Base-by-base conservation (phyloP, 2,888 invertebrate genomes). In the Lissonota sp. region DNA sequence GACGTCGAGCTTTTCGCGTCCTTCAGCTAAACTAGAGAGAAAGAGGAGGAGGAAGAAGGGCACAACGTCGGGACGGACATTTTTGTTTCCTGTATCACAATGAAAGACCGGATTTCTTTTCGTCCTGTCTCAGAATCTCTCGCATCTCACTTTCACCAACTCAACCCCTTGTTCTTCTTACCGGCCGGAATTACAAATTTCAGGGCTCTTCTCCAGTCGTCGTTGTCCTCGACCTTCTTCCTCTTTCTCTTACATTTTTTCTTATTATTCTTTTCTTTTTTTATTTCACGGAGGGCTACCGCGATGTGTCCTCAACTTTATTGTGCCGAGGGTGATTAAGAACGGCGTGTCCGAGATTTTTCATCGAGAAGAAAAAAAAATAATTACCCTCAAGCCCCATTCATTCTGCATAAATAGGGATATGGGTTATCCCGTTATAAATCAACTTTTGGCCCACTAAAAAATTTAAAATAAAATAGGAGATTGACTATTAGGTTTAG, bases 131-230 rank as follows among this genome's bases (percentile, higher is more conserved):
- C 53, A 72, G 83, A 75, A 64, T 58, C 64, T 74, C 58, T 40
- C 46, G 44, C 49, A 49, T 62, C 57, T 74, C 72, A 7, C 74
- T 71, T 51, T 44, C 70, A 16, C 63, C 62, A 62, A 69, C 66
- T 66, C 67, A 73, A 75, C 85, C 85, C 85, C 87, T 88, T 87
- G 87, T 90, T 87, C 86, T 87, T 87, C 84, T 87, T 83, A 85
- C 78, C 67, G 84, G 80, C 85, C 86, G 88, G 90, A 90, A 91
- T 91, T 90, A 91, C 91, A 90, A 91, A 91, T 91, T 90, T 89
- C 86, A 86, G 26, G 83, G 85, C 86, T 86, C 83, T 84, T 85
- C 77, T 82, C 71, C 69, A 74, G 39, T 57, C 81, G 73, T 49
- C 66, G 66, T 66, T 62, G 71, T 72, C 64, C 10, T 79, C 83